Evolutionary conservation across 2,888 invertebrate species (phyloP).

Genomic region (Lamellibrachia columna): DNA sequence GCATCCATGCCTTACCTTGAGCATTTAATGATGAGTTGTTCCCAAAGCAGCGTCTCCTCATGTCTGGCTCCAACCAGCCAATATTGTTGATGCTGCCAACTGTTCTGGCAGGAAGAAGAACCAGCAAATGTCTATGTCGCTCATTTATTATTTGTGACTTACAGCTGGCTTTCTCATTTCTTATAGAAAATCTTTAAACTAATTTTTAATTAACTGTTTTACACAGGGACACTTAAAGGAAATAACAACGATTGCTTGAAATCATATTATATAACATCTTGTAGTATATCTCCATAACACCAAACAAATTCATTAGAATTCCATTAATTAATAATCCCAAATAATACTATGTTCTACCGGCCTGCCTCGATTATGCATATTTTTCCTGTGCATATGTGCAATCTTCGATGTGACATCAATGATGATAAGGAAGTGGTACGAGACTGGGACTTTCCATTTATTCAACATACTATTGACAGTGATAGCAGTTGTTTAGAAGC

Average conservation of each 20-base stretch:
- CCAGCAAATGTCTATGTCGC: background rate
- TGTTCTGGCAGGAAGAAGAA: background rate
- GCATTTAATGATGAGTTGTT: background rate
- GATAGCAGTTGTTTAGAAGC: too few relatives aligned
- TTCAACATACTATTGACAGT: too few relatives aligned
- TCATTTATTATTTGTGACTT: background rate
- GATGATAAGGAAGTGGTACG: too few relatives aligned
- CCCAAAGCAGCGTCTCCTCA: background rate
- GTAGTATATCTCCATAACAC: too few relatives aligned
- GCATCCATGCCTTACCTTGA: background rate
- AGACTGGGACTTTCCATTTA: too few relatives aligned
- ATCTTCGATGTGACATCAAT: too few relatives aligned
- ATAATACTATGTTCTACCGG: too few relatives aligned
- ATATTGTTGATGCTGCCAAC: background rate
- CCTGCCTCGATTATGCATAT: too few relatives aligned
- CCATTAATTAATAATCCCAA: too few relatives aligned
- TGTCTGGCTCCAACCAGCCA: background rate
- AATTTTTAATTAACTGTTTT: background rate
- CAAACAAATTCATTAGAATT: too few relatives aligned
- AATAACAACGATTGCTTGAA: background rate
- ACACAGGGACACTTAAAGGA: background rate
- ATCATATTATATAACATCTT: background rate
- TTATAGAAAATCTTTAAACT: background rate
- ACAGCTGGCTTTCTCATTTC: background rate
- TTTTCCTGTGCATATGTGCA: too few relatives aligned